Evolutionary conservation across 2,113 vertebrate species (phyloP).

Genomic region (Boulengerochromis microlepis): DNA sequence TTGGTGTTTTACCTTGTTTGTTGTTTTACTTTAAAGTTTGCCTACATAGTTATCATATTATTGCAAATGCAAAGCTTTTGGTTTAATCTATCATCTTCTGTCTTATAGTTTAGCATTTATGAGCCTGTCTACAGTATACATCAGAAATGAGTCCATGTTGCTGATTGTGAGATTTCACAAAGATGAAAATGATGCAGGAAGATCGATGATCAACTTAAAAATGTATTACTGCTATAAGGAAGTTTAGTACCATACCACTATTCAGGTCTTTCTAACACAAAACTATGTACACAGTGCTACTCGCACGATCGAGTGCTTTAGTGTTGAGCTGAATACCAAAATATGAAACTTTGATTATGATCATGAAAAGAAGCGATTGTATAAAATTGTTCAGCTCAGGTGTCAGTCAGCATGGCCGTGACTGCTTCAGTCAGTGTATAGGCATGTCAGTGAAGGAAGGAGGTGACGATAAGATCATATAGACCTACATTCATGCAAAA

Average conservation of each 20-base stretch:
- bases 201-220: not conserved
- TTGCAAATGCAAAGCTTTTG: not conserved
- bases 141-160: not conserved
- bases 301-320: not conserved
- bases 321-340: not conserved
- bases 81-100: not conserved
- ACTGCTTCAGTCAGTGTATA: not conserved
- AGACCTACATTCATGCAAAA: not conserved
- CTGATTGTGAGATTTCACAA: not conserved
- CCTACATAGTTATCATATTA: not conserved
- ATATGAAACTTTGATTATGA: not conserved
- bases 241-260: not conserved
- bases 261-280: not conserved
- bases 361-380: not conserved
- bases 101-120: not conserved
- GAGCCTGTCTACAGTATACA: not conserved
- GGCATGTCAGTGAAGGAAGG: too few species aligned
- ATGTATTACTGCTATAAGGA: not conserved
- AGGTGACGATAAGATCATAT: too few species aligned
- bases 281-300: not conserved
- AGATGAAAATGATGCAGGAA: not conserved
- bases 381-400: not conserved
- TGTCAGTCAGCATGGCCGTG: not conserved
- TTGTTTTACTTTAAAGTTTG: not conserved
- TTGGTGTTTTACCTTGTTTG: not conserved